Base-by-base conservation (phyloP, 1,140 invertebrate genomes). In the Sitophilus oryzae region DNA sequence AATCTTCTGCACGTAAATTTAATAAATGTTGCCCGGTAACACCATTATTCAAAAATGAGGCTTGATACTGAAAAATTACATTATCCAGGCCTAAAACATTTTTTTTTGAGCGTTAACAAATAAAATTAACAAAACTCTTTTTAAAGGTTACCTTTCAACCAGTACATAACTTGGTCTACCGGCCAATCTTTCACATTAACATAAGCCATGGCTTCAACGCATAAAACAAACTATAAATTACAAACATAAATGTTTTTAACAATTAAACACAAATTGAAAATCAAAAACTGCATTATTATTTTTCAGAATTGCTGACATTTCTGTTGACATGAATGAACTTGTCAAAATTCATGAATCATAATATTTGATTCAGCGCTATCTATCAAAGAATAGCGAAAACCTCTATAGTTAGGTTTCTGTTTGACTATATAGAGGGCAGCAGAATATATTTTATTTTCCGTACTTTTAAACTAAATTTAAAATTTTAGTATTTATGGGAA, bases 111-210 rank as follows among this genome's bases (percentile, higher is more conserved):
- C n/a, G n/a, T n/a, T 16, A 23, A 10, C 16, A 49, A 18, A 30
- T 30, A 16, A 20, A 37, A 18, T 16, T 22, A 16, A 8, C 36
- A 25, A 22, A 38, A 34, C n/a, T n/a, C n/a, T n/a, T n/a, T n/a
- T 49, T 50, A 16, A 19, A 41, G 21, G 9, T 52, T 76, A 86
- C 91, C 92, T 85, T 88, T 86, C 54, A 94, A 74, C 92, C 92
- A 96, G 69, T 93, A 90, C 56, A 85, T 89, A 50, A 94, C 91
- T 80, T 94, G 89, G 66, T 92, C 88, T n/a, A 89, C 84, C 59
- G 86, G 86, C 92, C 92, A 96, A 76, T 93, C 89, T 55, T 83
- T 86, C 60, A 94, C 86, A 76, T 93, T 92, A 64, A 93, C 84
- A 74, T 88, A 89, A 71, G 86, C 86, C 87, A 88, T 89, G 44